Base-by-base conservation (phyloP, 2,797 vertebrate species). In the Pangasius djambal region DNA sequence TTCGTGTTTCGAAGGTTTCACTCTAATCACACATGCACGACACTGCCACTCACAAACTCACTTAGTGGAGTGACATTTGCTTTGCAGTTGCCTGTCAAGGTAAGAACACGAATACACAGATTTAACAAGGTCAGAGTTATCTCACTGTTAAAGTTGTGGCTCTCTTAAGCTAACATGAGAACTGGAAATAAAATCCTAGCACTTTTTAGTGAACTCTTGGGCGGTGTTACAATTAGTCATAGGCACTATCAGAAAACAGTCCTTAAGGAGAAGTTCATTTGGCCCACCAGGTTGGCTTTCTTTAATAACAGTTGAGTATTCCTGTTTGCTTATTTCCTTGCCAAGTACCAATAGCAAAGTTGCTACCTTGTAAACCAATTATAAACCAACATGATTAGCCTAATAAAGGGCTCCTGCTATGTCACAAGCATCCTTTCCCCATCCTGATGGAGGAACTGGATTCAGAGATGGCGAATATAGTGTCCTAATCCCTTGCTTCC, bases 1-100 rank as follows among this genome's bases (percentile, higher is more conserved):
- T 70, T 52, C 81, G 77, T 88, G 65, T 93, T 95, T 95, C 94
- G 92, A 86, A 57, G 86, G 67, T 72, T 86, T 57, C 87, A 77
- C 34, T 84, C 67, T 4, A 69, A 83, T 69, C 37, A 75, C 20
- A 88, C 75, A 79, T 55, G 20, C 82, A 50, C 48, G 18, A 44
- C 81, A 37, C n/a, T 59, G 40, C 77, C 44, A 88, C 65, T 84
- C 81, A 83, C 88, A 87, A 83, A 91, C 90, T 88, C 86, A 87
- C 89, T 89, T 89, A 89, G 84, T 48, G 31, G 88, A 91, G 61
- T 89, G 90, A 91, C 90, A 91, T 91, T 92, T 92, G 88, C 89
- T 86, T 90, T 88, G 88, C 86, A 89, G 70, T 87, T 86, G 69
- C 79, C 87, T 61, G 87, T 89, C 89, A 90, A 70, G 87, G 83